Conservation (phyloP, 2,888 invertebrate genomes). For the Nephrotoma appendiculata region DNA sequence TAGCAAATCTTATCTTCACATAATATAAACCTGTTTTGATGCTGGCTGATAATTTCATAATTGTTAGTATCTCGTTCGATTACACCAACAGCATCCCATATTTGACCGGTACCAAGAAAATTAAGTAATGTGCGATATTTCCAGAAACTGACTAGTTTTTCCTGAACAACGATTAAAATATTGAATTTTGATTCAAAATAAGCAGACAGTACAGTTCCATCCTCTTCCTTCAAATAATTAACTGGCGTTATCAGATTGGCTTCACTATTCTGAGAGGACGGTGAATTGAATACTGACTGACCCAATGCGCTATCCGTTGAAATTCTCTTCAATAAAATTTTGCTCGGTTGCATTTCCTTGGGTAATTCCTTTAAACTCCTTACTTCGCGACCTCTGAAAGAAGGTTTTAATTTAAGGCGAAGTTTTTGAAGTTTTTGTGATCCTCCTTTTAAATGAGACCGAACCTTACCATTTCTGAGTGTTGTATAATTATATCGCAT, state of each 20-base stretch:
- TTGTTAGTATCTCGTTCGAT: slow-evolving; percentile 22
- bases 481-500: not conserved
- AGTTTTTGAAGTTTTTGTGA: not conserved
- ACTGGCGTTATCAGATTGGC: slow-evolving; percentile 19
- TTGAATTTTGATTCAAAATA: slow-evolving; percentile 25
- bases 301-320: slow-evolving; percentile 1
- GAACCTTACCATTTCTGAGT: not conserved
- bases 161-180: slow-evolving; percentile 24
- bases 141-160: slow-evolving; percentile 25
- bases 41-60: slow-evolving; percentile 23
- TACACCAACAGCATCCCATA: slow-evolving; percentile 25
- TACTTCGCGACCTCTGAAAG: not conserved
- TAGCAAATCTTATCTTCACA: slow-evolving; percentile 29
- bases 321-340: not conserved
- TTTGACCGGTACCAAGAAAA: slow-evolving; percentile 18
- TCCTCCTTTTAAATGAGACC: not conserved
- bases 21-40: slow-evolving; percentile 26
- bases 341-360: not conserved
- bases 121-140: slow-evolving; percentile 25
- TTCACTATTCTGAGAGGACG: slow-evolving; percentile 9
- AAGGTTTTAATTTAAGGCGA: not conserved
- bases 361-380: not conserved
- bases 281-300: not conserved
- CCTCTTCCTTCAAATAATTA: slow-evolving; percentile 17
- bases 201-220: slow-evolving; percentile 24